A percentile compares a stretch with the other conserved stretches of the same genome.
Evolutionary conservation across 2,797 vertebrate species (phyloP).

Genomic region (Somateria mollissima): DNA sequence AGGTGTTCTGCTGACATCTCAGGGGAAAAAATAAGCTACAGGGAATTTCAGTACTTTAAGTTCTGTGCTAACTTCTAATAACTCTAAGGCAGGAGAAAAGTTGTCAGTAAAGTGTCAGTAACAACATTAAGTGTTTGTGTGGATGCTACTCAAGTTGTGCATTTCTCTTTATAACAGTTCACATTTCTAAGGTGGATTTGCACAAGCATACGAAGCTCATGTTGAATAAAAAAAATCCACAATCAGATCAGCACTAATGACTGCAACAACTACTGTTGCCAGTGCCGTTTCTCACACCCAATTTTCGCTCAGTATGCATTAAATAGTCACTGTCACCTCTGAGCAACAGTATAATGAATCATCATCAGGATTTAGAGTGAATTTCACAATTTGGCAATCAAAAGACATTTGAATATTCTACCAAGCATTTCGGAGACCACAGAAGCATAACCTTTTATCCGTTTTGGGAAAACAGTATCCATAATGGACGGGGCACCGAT

Average conservation of each 20-base stretch:
- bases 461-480: not conserved
- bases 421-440: not conserved
- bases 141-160: not conserved
- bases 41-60: not conserved
- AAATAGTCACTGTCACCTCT: not conserved
- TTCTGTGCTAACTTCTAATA: not conserved
- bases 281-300: slow-evolving; percentile 26
- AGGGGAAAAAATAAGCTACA: too few relatives aligned
- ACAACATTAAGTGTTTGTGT: not conserved
- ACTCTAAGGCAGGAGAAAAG: not conserved
- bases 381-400: not conserved
- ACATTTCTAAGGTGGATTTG: not conserved
- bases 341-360: not conserved
- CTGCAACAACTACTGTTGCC: not conserved
- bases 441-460: not conserved
- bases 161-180: not conserved
- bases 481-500: not conserved
- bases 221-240: not conserved
- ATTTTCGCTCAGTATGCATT: not conserved
- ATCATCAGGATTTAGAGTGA: not conserved
- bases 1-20: not conserved
- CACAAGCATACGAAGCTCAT: not conserved
- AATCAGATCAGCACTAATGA: not conserved
- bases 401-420: slow-evolving; percentile 1
- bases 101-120: not conserved